Base-by-base conservation (phyloP, 2,797 vertebrate species). In the Melanotaenia parkinsoni region DNA sequence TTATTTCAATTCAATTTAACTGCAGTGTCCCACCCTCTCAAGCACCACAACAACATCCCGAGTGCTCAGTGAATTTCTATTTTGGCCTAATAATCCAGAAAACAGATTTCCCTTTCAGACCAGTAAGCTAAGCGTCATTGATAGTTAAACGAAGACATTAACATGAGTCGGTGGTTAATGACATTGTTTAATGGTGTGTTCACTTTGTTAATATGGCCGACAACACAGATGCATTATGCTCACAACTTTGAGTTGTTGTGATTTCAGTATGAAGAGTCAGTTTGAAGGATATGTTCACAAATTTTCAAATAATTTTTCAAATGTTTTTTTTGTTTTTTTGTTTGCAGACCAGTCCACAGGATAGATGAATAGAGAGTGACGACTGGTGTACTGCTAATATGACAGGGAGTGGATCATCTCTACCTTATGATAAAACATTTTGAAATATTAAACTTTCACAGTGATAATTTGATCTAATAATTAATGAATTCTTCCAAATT, bases 81-180 rank as follows among this genome's bases (percentile, higher is more conserved):
- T 91, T 92, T 92, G 86, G 91, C 92, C 91, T 92, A 93, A 93
- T 94, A 93, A 94, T 90, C 90, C 91, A 92, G 93, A 94, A 95
- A 92, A 96, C 96, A 96, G 93, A 96, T 95, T 95, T 96, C 92
- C 89, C 93, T 95, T 96, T 95, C 94, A 95, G 95, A 94, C 93
- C 93, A 96, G 95, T 93, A 91, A 84, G 94, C 93, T 94, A 94
- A 95, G 94, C 89, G 94, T 94, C 95, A 96, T 96, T 95, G 80
- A 95, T 96, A 96, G 96, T 97, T 96, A 96, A 96, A 95, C 92
- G 95, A 95, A 95, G 95, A 95, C 94, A 94, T 96, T 89, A 93
- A 92, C 93, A 93, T 95, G 94, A 95, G 94, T 95, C 95, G 93
- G 92, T 95, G 96, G 95, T 95, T 97, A 96, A 96, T 96, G 96